Base-by-base conservation (phyloP, 1,140 invertebrate genomes). In the Drosophila orosa region DNA sequence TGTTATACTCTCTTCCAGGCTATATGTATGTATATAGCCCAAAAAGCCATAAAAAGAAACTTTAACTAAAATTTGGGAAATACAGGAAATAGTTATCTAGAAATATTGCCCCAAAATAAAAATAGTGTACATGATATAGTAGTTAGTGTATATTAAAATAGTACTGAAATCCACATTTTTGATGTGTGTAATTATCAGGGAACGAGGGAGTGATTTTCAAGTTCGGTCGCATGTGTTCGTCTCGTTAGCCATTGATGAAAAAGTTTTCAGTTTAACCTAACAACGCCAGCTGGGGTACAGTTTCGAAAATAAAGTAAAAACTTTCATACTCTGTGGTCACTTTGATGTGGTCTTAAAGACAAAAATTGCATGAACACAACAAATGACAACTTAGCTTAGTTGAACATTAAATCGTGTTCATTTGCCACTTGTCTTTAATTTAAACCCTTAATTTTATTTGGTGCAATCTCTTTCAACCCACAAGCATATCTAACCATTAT, bases 211-310 rank as follows among this genome's bases (percentile, higher is more conserved):
- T 47, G 50, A 35, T 33, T 59, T 65, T 63, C 27, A n/a, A 15
- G 47, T 44, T 5, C 9, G 37, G 39, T 60, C 59, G 57, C 61
- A 78, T 82, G 54, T 82, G 79, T 24, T 37, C 29, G 50, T 60
- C 63, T 54, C 56, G 44, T 73, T 56, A 54, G 35, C 58, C 31
- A 74, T 57, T 78, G 58, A 67, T 82, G 78, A 61, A 62, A 76
- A 80, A 77, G 78, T 73, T 81, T 80, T 47, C 9, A 50, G 48
- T n/a, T 35, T 40, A 61, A 74, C 40, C 19, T 61, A 47, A 31
- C 22, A 13, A 24, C 19, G 29, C 39, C 72, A 75, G 60, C 37
- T 66, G 71, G 54, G 71, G 54, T 58, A 74, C 60, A 67, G 55
- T 67, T 75, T 57, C 50, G 29, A 52, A 39, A 54, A 33, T 54